phyloP scores from a whole-genome alignment of 2,113 vertebrate genomes.

The Pholis gunnellus region DNA sequence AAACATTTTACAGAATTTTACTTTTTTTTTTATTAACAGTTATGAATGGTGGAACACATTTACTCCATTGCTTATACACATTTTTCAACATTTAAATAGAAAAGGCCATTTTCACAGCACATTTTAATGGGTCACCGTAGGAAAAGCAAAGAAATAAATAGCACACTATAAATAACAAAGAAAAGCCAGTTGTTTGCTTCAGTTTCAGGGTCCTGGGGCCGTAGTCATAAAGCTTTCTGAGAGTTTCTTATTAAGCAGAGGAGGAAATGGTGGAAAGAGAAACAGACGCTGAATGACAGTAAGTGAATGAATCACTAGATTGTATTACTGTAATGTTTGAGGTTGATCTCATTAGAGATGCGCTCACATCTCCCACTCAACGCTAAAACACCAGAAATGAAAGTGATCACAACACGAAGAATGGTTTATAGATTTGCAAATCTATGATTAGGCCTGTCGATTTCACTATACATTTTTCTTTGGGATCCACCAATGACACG shows the following conservation, averaged over 20 bases:
- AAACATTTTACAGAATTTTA: constrained; percentile 8
- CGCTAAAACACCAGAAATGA: no score
- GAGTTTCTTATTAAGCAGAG: neutral
- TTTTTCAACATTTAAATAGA: neutral
- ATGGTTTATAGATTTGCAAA: neutral
- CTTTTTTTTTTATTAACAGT: neutral
- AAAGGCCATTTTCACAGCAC: neutral
- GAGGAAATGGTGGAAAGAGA: neutral
- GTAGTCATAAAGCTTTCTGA: neutral
- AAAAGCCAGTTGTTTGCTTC: neutral
- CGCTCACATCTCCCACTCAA: no score
- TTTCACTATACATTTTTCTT: neutral
- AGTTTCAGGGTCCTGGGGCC: neutral
- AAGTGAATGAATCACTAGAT: neutral
- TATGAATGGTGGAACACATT: neutral
- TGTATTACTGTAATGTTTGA: no score
- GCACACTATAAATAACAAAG: neutral
- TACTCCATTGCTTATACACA: neutral
- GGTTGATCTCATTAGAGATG: no score
- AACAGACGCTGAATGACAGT: no score
- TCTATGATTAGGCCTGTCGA: neutral
- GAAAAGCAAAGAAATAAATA: neutral
- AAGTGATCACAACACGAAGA: no score
- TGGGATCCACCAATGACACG: neutral
- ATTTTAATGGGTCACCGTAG: neutral